phyloP scores from a whole-genome alignment of 1,140 invertebrate species.

The Trinorchestia longiramus region DNA sequence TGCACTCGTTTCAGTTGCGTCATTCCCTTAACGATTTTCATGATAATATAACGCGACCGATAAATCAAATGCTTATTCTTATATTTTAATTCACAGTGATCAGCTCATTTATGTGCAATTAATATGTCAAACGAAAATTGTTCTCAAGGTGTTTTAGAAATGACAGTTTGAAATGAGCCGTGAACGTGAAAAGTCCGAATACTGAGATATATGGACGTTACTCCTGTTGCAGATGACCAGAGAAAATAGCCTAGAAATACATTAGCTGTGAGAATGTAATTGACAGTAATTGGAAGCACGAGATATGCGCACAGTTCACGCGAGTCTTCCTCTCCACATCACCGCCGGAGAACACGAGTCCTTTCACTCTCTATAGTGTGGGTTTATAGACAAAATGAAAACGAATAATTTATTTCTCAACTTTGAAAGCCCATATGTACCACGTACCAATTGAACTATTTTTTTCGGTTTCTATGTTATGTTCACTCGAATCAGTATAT shows the following conservation, averaged over 20 bases:
- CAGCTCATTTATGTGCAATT: background rate
- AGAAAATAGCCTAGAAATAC: constrained; percentile 25
- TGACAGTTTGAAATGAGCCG: background rate
- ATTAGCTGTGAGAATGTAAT: constrained; percentile 35
- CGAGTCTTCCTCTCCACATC: background rate
- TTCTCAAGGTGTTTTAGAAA: background rate
- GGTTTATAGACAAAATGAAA: background rate
- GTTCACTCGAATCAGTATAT: background rate
- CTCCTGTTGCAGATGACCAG: background rate
- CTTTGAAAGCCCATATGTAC: background rate
- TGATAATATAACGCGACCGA: background rate
- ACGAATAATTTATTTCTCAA: background rate
- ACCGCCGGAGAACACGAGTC: background rate
- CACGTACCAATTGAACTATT: background rate
- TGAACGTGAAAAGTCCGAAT: background rate
- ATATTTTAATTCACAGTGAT: background rate
- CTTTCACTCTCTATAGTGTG: background rate
- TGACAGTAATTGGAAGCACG: constrained; percentile 40
- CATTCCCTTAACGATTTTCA: background rate
- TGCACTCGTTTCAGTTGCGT: background rate
- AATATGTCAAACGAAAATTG: background rate
- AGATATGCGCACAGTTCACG: background rate
- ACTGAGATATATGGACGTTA: background rate
- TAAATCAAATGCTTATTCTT: background rate
- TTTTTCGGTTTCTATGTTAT: background rate